Evolutionary conservation across 2,113 vertebrate species (phyloP), one percentile per base, ranked within the genome.

Genomic region (Lophochroa leadbeateri): DNA sequence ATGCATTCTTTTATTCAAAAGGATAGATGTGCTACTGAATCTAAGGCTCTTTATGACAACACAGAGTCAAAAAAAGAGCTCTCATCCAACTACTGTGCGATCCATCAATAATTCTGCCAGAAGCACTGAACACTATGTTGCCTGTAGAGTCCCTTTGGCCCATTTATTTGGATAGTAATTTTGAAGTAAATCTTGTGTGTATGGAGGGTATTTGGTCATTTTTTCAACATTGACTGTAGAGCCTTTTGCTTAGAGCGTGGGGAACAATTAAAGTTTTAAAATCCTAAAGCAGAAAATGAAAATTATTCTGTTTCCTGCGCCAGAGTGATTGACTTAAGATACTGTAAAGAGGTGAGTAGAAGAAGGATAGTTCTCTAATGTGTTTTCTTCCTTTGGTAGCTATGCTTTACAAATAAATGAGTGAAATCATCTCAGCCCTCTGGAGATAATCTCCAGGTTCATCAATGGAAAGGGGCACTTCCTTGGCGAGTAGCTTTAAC

Each of bases 161-260:
- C 43, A 31, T 49, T 83, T 78, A 70, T 39, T 76, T 55, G 50
- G 24, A 58, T 74, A 39, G 39, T n/a, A 57, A 46, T 83, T 90
- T 53, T 74, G 28, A 74, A 80, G 8, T 57, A 43, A 88, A 67
- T 49, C 35, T 13, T 21, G 7, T 2, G 23, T 31, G 10, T 5
- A 4, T 3, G 2, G 1, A n/a, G 7, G 5, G 20, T 33, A 8
- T 44, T 55, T 50, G 33, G 16, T 55, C 0, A 43, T 78, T 81
- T 91, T 80, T 23, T 53, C 37, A 27, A 23, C 17, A 11, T 7
- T 84, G 44, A 60, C 14, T 7, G 3, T 16, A 41, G 5, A 4
- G 24, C 13, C 4, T 71, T 37, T 11, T 31, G 14, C 53, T 79
- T 31, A 17, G 39, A 77, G 24, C 3, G 2, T 41, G n/a, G 19